These are phyloP conservation scores for Agonum fuliginosum DNA, from an alignment of 2,888 invertebrate species.

Conservation along the genomic window DNA sequence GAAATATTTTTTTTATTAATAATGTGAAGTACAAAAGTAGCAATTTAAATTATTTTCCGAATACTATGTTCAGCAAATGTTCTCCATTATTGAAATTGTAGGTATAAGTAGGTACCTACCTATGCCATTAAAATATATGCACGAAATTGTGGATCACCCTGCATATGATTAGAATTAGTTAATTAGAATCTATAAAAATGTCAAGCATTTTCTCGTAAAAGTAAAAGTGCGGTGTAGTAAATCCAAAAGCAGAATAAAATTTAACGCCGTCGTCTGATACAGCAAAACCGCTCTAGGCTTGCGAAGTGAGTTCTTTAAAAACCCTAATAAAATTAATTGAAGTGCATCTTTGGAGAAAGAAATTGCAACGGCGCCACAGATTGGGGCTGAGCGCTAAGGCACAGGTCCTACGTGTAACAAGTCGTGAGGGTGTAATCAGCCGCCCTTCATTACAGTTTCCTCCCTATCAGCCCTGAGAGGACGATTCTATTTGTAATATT, in stretches of 20 bases:
- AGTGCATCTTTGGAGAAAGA: constrained; percentile 14
- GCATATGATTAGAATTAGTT: no score
- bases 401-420: constrained; percentile 4
- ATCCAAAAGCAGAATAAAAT: not conserved
- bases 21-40: no score
- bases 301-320: constrained; percentile 20
- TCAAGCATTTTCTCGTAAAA: not conserved
- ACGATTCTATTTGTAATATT: constrained; percentile 44
- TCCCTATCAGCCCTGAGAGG: constrained; percentile 28
- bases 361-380: constrained; percentile 9
- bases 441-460: constrained; percentile 29
- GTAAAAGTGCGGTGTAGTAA: not conserved
- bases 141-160: no score
- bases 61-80: no score
- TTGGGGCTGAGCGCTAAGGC: not conserved
- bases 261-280: not conserved
- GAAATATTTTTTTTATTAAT: no score
- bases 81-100: no score
- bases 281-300: not conserved
- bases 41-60: no score
- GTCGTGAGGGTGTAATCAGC: constrained; percentile 32
- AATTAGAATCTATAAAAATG: no score
- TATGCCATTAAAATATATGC: no score
- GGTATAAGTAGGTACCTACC: no score
- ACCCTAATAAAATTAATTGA: constrained; percentile 26